Evolutionary conservation across 2,888 invertebrate genomes (phyloP).

Genomic region (Apamea epomidion): DNA sequence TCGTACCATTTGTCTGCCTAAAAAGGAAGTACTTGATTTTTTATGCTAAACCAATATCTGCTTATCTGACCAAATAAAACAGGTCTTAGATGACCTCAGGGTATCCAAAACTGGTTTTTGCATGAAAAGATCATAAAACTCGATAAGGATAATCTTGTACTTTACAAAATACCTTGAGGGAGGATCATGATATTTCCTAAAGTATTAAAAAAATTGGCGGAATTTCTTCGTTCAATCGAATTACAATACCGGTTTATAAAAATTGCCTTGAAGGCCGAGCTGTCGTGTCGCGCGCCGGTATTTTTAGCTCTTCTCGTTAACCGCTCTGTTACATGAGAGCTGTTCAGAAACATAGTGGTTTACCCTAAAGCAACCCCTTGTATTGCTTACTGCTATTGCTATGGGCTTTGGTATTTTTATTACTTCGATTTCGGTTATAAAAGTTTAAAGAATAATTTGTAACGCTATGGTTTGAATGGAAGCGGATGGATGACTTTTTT

Average conservation of each 20-base stretch:
- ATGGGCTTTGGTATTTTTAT: slow-evolving; percentile 5
- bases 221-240: slow-evolving; percentile 55
- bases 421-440: slow-evolving; percentile 10
- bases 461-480: background rate
- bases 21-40: slow-evolving; percentile 20
- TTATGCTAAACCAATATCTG: slow-evolving; percentile 23
- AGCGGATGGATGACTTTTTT: background rate
- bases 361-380: slow-evolving; percentile 31
- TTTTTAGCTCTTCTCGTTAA: slow-evolving; percentile 72
- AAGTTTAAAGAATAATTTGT: slow-evolving; percentile 1
- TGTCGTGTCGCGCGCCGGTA: slow-evolving; percentile 70
- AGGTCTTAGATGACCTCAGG: slow-evolving; percentile 19
- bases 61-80: slow-evolving; percentile 27
- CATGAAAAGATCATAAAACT: slow-evolving; percentile 33
- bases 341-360: slow-evolving; percentile 50
- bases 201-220: slow-evolving; percentile 40
- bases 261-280: slow-evolving; percentile 72
- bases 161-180: slow-evolving; percentile 16
- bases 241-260: slow-evolving; percentile 66
- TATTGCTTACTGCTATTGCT: slow-evolving; percentile 26
- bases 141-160: slow-evolving; percentile 17
- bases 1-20: slow-evolving; percentile 1
- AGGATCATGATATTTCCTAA: slow-evolving; percentile 19
- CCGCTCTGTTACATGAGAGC: slow-evolving; percentile 63
- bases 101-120: slow-evolving; percentile 26